These are phyloP conservation scores for Drosophila punjabiensis DNA, from an alignment of 1,140 invertebrate species.

Conservation along the genomic window DNA sequence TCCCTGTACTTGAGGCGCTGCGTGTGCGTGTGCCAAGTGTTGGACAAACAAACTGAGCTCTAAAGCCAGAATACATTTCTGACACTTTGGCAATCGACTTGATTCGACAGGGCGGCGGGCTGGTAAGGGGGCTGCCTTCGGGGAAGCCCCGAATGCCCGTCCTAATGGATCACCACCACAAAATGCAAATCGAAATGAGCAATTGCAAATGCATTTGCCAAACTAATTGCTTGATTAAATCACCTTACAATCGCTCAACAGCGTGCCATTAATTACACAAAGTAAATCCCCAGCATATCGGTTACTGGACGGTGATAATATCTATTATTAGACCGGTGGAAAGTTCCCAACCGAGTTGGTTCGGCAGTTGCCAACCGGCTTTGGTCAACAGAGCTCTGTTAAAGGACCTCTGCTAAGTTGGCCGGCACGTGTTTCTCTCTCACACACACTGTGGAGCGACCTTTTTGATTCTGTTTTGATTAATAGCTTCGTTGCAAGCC, in stretches of 20 bases:
- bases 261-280: slow-evolving; percentile 35
- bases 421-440: slow-evolving; percentile 84
- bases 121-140: neutral
- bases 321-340: slow-evolving; percentile 60
- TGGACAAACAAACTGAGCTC: slow-evolving; percentile 58
- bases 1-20: slow-evolving; percentile 13
- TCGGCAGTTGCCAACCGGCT: slow-evolving; percentile 67
- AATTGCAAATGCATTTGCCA: slow-evolving; percentile 27
- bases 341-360: slow-evolving; percentile 39
- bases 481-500: slow-evolving; percentile 81
- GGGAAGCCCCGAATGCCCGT: slow-evolving; percentile 2
- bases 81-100: slow-evolving; percentile 47
- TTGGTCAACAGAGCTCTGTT: slow-evolving; percentile 51
- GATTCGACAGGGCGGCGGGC: neutral
- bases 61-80: slow-evolving; percentile 47
- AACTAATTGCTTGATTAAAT: slow-evolving; percentile 30
- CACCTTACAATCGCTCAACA: slow-evolving; percentile 17
- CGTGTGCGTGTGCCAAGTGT: slow-evolving; percentile 67
- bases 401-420: slow-evolving; percentile 62
- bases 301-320: slow-evolving; percentile 17
- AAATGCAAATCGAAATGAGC: slow-evolving; percentile 51
- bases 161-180: slow-evolving; percentile 25
- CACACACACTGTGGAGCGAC: slow-evolving; percentile 49
- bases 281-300: slow-evolving; percentile 8
- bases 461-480: slow-evolving; percentile 85